Conservation (phyloP, 2,888 invertebrate species). For the Synergus laeviventris region DNA sequence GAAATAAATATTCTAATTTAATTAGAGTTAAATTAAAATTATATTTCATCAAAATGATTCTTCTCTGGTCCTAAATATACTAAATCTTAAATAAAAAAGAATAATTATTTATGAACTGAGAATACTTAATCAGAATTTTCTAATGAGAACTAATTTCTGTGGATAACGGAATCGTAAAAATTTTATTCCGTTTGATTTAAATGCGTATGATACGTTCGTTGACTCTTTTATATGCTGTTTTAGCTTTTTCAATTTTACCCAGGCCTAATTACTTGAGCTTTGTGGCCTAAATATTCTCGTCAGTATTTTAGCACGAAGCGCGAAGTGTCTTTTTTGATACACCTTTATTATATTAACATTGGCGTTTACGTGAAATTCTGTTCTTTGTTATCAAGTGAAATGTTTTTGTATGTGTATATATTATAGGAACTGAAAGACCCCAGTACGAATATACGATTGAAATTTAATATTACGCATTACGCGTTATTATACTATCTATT, state of each 20-base stretch:
- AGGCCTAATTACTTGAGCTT: background rate
- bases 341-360: constrained; percentile 2
- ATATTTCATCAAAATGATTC: no score
- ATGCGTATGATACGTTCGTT: background rate
- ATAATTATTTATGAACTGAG: background rate
- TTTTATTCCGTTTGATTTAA: background rate
- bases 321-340: background rate
- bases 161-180: background rate
- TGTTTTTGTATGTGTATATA: constrained; percentile 16
- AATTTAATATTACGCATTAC: background rate
- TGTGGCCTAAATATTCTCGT: background rate
- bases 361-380: constrained; percentile 12
- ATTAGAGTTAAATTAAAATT: no score
- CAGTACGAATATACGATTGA: background rate
- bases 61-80: no score
- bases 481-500: constrained; percentile 1
- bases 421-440: constrained; percentile 1
- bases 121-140: background rate
- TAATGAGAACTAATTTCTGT: background rate
- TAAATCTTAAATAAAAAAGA: background rate
- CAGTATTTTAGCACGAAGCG: background rate
- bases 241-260: background rate
- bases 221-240: background rate
- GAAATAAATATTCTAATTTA: no score
- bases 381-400: constrained; percentile 14